These are phyloP conservation scores for Benitochromis conjunctus DNA, from an alignment of 2,113 vertebrate genomes.

Conservation along the genomic window DNA sequence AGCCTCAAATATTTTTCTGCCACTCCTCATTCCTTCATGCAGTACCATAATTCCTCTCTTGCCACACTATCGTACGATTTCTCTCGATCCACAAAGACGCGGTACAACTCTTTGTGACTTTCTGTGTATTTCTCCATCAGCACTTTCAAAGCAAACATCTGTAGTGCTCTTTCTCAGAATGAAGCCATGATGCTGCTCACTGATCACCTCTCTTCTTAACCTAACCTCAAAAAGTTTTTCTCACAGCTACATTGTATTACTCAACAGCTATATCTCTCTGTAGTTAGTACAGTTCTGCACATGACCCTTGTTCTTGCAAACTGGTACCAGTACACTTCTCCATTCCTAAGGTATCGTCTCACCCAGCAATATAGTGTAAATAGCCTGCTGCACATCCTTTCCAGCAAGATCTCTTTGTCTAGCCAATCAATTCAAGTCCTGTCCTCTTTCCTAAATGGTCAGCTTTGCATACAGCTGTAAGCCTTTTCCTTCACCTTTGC, in stretches of 20 bases:
- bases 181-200: background rate
- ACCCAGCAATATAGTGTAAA: background rate
- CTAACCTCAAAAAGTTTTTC: background rate
- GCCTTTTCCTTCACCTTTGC: background rate
- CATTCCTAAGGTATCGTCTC: background rate
- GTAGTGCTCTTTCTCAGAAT: background rate
- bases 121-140: background rate
- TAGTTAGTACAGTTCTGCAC: background rate
- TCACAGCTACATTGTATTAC: background rate
- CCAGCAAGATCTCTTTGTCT: background rate
- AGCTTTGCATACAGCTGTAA: background rate
- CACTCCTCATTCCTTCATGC: background rate
- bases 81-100: background rate
- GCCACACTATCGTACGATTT: background rate
- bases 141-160: background rate
- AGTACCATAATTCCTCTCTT: background rate
- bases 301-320: background rate
- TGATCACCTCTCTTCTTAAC: background rate
- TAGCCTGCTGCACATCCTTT: background rate
- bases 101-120: background rate
- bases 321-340: background rate
- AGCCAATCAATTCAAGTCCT: background rate
- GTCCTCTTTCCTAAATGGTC: background rate
- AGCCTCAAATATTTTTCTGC: background rate
- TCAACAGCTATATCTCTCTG: background rate